These are phyloP conservation scores for Diorhabda carinulata DNA, from an alignment of 1,140 invertebrate species.

Conservation along the genomic window DNA sequence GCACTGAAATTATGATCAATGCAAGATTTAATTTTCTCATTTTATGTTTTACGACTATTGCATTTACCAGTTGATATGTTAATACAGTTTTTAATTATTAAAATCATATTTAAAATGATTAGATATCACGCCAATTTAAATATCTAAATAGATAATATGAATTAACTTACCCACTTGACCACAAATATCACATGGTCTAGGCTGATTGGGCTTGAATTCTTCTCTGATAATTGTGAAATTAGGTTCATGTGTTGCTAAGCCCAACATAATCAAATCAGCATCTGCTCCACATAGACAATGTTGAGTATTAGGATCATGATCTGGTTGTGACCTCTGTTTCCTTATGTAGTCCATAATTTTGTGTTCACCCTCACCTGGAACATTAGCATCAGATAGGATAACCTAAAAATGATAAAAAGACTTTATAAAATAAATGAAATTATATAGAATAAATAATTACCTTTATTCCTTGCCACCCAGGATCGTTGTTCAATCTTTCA, in stretches of 20 bases:
- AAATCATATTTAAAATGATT: no score
- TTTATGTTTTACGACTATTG: no score
- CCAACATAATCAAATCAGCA: constrained; percentile 98
- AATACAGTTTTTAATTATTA: no score
- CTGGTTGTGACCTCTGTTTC: constrained; percentile 89
- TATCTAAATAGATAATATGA: neutral
- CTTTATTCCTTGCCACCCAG: constrained; percentile 92
- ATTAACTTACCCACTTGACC: constrained; percentile 73
- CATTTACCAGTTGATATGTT: no score
- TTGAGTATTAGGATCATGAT: constrained; percentile 96
- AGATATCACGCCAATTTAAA: neutral
- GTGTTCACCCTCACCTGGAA: constrained; percentile 97
- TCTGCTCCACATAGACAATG: constrained; percentile 98
- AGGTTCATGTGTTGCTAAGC: constrained; percentile 96
- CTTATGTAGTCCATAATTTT: constrained; percentile 99
- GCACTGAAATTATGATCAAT: no score
- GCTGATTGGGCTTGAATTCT: constrained; percentile 98
- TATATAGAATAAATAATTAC: constrained; percentile 37
- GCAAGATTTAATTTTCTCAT: no score
- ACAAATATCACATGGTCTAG: constrained; percentile 94
- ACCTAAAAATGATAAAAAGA: constrained; percentile 44
- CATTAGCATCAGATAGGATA: constrained; percentile 97
- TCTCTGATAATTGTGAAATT: constrained; percentile 98
- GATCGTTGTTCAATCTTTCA: constrained; percentile 89
- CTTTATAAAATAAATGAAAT: no score